Conservation (phyloP, 2,113 vertebrate genomes). For the Solenodon paradoxus region DNA sequence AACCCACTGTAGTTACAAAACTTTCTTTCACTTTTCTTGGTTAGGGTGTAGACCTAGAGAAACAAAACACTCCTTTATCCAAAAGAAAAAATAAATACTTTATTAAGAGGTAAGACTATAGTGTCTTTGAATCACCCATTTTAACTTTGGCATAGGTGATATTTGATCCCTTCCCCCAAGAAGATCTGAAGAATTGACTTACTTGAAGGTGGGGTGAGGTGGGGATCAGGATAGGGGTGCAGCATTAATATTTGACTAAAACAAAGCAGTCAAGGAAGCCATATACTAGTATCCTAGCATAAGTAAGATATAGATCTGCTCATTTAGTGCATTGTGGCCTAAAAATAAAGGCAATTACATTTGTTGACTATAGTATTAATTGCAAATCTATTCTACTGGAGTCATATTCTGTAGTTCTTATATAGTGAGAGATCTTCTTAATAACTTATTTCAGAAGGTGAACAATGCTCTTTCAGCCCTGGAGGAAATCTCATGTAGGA, state of each 20-base stretch:
- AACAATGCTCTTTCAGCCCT: conserved; percentile 19
- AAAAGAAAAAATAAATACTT: background rate
- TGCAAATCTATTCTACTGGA: background rate
- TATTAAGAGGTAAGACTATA: background rate
- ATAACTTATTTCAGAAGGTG: conserved; percentile 35
- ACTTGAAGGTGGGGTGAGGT: background rate
- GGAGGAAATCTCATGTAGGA: background rate
- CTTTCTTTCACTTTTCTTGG: background rate
- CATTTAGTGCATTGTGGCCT: background rate
- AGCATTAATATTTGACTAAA: background rate
- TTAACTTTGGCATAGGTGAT: background rate
- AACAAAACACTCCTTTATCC: background rate
- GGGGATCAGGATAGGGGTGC: accelerated
- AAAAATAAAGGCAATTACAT: background rate
- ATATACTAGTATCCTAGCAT: background rate
- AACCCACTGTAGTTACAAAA: background rate
- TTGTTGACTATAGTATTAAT: background rate
- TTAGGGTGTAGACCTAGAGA: background rate
- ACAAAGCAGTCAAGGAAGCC: background rate
- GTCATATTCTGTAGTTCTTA: background rate
- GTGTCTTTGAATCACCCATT: background rate
- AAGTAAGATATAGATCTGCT: background rate
- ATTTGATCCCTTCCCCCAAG: background rate
- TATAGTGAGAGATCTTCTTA: background rate
- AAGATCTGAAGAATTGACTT: background rate